A percentile compares a stretch with the other conserved stretches of the same genome.
phyloP scores from a whole-genome alignment of 2,888 invertebrate species.

The Catocala nupta region DNA sequence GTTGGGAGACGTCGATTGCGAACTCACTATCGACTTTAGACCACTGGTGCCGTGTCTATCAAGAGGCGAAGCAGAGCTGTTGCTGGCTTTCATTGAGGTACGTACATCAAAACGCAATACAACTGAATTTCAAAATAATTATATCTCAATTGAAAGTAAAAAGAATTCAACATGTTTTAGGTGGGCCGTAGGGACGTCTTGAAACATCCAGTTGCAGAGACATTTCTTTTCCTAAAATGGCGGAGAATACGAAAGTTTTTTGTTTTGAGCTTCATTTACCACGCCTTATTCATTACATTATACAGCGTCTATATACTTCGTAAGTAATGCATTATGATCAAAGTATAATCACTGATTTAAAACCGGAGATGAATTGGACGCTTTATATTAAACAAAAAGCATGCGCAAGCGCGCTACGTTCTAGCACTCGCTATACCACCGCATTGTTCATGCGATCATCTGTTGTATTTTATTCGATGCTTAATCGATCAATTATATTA shows the following conservation, averaged over 20 bases:
- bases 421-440: background rate
- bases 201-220: conserved; percentile 94
- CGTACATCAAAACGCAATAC: background rate
- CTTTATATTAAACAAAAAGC: too few species aligned
- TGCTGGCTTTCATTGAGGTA: conserved; percentile 91
- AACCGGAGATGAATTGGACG: too few species aligned
- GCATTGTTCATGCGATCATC: too few species aligned
- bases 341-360: background rate
- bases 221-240: conserved; percentile 95
- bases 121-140: background rate
- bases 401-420: background rate
- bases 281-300: conserved; percentile 91
- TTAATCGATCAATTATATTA: too few species aligned
- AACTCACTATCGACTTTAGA: conserved; percentile 88
- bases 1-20: conserved; percentile 94
- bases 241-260: conserved; percentile 93
- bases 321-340: conserved; percentile 61
- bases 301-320: conserved; percentile 92
- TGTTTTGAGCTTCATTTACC: conserved; percentile 92
- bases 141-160: too few species aligned
- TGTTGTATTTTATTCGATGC: conserved; percentile 34
- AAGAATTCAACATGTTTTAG: conserved; percentile 53
- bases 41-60: conserved; percentile 88
- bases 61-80: conserved; percentile 90
- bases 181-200: conserved; percentile 93